Evolutionary conservation across 2,113 vertebrate genomes (phyloP).

Genomic region (Oryzias curvinotus): DNA sequence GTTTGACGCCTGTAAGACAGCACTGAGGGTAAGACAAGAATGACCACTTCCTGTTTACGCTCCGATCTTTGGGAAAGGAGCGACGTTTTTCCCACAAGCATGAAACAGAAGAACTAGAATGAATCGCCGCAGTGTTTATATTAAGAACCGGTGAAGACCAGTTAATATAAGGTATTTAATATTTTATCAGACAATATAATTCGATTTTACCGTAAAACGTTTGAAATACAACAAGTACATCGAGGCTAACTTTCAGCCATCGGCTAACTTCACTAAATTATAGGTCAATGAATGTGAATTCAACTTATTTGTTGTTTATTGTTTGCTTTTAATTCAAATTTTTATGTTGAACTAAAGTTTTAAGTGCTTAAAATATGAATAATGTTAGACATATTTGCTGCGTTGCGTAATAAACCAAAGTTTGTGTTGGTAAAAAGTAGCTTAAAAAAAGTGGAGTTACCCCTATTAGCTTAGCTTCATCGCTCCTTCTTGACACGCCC

Average conservation of each 20-base stretch:
- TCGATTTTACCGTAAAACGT: background rate
- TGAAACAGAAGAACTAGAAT: background rate
- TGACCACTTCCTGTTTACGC: constrained; percentile 45
- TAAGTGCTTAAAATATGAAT: too few relatives aligned
- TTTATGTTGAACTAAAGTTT: too few relatives aligned
- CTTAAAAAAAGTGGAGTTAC: background rate
- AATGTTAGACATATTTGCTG: too few relatives aligned
- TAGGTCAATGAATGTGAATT: background rate
- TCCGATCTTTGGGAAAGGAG: background rate
- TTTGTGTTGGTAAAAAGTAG: too few relatives aligned
- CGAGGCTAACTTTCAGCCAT: constrained; percentile 49
- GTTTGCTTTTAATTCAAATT: too few relatives aligned
- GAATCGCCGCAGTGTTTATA: constrained; percentile 22
- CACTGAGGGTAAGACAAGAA: constrained; percentile 14
- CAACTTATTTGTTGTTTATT: too few relatives aligned
- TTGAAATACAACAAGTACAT: constrained; percentile 55
- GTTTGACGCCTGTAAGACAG: constrained; percentile 12
- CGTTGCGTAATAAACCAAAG: too few relatives aligned
- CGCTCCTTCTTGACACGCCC: background rate
- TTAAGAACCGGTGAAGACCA: constrained; percentile 9
- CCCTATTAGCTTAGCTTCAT: background rate
- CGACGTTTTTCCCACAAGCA: background rate
- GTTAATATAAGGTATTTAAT: constrained; percentile 33
- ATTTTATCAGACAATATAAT: background rate
- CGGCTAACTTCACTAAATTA: constrained; percentile 30